phyloP scores from a whole-genome alignment of 2,113 vertebrate species.

The Amphiprion percula region DNA sequence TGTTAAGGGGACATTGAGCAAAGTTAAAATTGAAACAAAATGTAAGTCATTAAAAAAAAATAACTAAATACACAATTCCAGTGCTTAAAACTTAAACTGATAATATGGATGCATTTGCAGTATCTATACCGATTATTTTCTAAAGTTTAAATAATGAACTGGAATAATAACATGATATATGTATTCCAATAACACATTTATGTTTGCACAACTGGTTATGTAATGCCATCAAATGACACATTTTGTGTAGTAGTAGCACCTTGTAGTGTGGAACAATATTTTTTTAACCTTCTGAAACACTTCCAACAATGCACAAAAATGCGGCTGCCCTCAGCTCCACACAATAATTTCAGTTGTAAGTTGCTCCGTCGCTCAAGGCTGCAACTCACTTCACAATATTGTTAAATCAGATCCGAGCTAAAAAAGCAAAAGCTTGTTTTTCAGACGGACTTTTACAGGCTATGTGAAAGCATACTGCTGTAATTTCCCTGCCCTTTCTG shows the following conservation, averaged over 20 bases:
- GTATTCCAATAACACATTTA: background rate
- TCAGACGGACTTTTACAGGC: slow-evolving; percentile 31
- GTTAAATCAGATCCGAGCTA: slow-evolving; percentile 26
- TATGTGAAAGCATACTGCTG: slow-evolving; percentile 29
- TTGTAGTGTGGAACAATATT: background rate
- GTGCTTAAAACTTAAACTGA: too few species aligned
- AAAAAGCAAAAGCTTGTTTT: slow-evolving; percentile 29
- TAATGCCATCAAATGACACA: too few species aligned
- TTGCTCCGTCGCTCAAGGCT: slow-evolving; percentile 1
- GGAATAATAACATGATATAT: too few species aligned
- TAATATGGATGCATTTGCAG: too few species aligned
- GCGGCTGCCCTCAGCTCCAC: background rate
- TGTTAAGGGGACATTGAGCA: background rate
- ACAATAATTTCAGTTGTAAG: slow-evolving; percentile 36
- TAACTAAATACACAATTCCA: too few species aligned
- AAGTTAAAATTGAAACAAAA: too few species aligned
- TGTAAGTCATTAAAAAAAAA: too few species aligned
- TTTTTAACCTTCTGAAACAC: slow-evolving; percentile 12
- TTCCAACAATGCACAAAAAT: slow-evolving; percentile 37
- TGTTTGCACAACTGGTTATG: too few species aligned
- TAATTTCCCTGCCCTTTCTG: slow-evolving; percentile 30
- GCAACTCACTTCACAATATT: slow-evolving; percentile 31
- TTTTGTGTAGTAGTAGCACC: too few species aligned
- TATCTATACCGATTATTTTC: too few species aligned
- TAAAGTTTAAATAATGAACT: too few species aligned